Percentiles rank a stretch among this genome's conserved stretches.
These are phyloP conservation scores for Scomberomorus guttatus DNA, from an alignment of 2,797 vertebrate genomes.

Conservation along the genomic window DNA sequence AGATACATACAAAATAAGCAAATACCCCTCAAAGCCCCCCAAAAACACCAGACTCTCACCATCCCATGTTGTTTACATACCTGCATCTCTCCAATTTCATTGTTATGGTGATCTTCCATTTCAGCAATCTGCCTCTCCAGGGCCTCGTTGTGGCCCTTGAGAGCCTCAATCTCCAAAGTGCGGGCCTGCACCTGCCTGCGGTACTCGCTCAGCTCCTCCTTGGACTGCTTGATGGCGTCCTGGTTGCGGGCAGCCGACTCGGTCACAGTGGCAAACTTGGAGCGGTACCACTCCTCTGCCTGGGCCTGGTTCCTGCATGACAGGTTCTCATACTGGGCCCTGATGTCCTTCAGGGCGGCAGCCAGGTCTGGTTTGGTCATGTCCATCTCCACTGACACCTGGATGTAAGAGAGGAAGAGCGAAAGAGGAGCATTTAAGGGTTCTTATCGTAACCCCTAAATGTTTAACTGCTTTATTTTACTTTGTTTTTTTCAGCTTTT, in stretches of 20 bases:
- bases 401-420: background rate
- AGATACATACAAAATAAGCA: no score
- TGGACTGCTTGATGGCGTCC: slow-evolving; percentile 86
- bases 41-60: background rate
- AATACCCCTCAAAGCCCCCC: no score
- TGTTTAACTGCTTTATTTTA: background rate
- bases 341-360: slow-evolving; percentile 87
- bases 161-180: slow-evolving; percentile 87
- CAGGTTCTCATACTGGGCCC: slow-evolving; percentile 87
- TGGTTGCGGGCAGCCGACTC: slow-evolving; percentile 86
- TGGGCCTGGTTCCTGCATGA: slow-evolving; percentile 87
- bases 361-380: slow-evolving; percentile 86
- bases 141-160: slow-evolving; percentile 87
- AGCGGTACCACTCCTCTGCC: slow-evolving; percentile 89
- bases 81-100: slow-evolving; percentile 87
- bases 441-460: background rate
- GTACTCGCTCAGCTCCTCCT: slow-evolving; percentile 89
- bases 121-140: slow-evolving; percentile 88
- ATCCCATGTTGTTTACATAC: slow-evolving; percentile 53
- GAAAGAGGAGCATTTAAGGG: background rate
- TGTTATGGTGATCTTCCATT: slow-evolving; percentile 86
- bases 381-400: slow-evolving; percentile 90
- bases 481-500: background rate
- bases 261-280: slow-evolving; percentile 85
- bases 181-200: slow-evolving; percentile 89